phyloP scores from a whole-genome alignment of 2,797 vertebrate genomes.

The Diplodus puntazzo region DNA sequence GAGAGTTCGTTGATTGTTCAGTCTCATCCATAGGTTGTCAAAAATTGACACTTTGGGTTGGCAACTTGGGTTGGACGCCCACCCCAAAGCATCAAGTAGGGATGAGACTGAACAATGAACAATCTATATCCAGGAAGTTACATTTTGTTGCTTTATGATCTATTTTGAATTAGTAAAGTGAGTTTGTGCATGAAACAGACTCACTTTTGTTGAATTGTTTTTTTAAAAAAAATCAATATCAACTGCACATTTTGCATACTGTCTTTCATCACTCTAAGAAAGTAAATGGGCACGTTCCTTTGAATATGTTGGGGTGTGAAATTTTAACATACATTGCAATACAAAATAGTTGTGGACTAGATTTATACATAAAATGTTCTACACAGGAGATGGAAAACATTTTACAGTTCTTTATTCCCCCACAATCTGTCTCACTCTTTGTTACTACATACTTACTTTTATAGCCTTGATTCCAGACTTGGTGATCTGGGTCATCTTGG shows the following conservation, averaged over 20 bases:
- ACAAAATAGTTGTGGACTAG: neutral
- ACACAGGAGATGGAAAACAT: neutral
- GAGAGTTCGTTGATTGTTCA: too few relatives aligned
- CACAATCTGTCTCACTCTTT: conserved; percentile 53
- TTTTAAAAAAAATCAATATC: neutral
- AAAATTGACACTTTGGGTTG: too few relatives aligned
- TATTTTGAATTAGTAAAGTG: neutral
- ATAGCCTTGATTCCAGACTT: conserved; percentile 99
- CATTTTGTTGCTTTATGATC: too few relatives aligned
- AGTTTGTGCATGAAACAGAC: neutral
- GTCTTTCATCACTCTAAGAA: neutral
- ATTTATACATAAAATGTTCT: neutral
- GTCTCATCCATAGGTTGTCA: too few relatives aligned
- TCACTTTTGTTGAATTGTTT: neutral
- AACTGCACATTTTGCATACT: neutral
- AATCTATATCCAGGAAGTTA: too few relatives aligned
- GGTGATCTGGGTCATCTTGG: conserved; percentile 99
- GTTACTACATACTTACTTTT: conserved; percentile 92
- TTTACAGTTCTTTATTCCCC: conserved; percentile 35
- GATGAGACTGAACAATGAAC: too few relatives aligned
- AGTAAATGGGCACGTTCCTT: neutral
- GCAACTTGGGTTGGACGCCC: too few relatives aligned
- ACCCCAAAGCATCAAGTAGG: too few relatives aligned
- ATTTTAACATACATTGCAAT: neutral
- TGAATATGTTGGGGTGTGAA: neutral